Percentiles rank a stretch among this genome's conserved stretches.
Conservation (phyloP, 2,888 invertebrate species). For the Acleris holmiana region DNA sequence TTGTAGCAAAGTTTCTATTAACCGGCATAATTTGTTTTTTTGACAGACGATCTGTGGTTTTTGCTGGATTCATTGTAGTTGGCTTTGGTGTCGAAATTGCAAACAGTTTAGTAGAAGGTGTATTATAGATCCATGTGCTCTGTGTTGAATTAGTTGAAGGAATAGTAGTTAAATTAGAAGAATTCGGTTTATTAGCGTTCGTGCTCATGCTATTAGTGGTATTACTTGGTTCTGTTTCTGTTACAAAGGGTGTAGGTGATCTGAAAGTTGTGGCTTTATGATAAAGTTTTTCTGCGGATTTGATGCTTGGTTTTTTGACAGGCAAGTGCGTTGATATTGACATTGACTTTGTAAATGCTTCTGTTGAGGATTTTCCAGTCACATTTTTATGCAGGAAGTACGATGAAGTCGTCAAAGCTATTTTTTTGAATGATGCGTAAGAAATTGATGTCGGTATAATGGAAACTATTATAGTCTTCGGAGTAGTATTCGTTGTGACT, state of each 20-base stretch:
- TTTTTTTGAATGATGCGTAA: slow-evolving; percentile 74
- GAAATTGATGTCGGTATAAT: slow-evolving; percentile 80
- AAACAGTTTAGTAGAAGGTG: slow-evolving; percentile 43
- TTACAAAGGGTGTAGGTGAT: slow-evolving; percentile 40
- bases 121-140: slow-evolving; percentile 40
- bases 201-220: slow-evolving; percentile 78
- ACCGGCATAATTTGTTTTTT: slow-evolving; percentile 22
- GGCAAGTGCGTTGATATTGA: slow-evolving; percentile 50
- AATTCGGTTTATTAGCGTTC: slow-evolving; percentile 55
- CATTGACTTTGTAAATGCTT: slow-evolving; percentile 64
- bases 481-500: slow-evolving; percentile 64
- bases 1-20: slow-evolving; percentile 38
- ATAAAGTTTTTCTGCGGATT: slow-evolving; percentile 39
- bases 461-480: slow-evolving; percentile 77
- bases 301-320: slow-evolving; percentile 43
- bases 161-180: slow-evolving; percentile 61
- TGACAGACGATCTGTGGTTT: not conserved
- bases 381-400: slow-evolving; percentile 54
- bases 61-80: slow-evolving; percentile 30
- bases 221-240: slow-evolving; percentile 50
- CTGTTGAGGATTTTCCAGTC: slow-evolving; percentile 48
- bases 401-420: slow-evolving; percentile 68
- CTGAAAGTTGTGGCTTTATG: slow-evolving; percentile 45
- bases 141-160: slow-evolving; percentile 51
- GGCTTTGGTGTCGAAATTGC: slow-evolving; percentile 39